Percentiles rank a stretch among this genome's conserved stretches.
These are phyloP conservation scores for Paralinhomoeus sp. DNA, from an alignment of 2,888 invertebrate species.

Conservation along the genomic window DNA sequence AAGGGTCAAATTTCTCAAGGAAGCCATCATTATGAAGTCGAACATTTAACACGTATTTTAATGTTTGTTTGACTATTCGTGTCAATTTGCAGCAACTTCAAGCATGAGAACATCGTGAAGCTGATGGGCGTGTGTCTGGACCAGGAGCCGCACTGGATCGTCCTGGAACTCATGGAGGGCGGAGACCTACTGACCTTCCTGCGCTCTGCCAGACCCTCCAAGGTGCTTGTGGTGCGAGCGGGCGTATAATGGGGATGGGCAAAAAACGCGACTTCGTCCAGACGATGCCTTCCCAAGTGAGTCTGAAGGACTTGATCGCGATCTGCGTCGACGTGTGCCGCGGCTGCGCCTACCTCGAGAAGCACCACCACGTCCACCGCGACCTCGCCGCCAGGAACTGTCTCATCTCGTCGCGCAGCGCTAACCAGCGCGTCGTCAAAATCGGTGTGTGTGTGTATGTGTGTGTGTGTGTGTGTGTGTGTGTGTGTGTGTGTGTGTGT, in stretches of 20 bases:
- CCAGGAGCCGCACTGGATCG: constrained; percentile 69
- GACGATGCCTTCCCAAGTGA: constrained; percentile 31
- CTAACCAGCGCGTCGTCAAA: constrained; percentile 49
- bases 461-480: too few relatives aligned
- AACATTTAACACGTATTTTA: too few relatives aligned
- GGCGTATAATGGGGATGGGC: too few relatives aligned
- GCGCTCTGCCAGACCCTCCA: constrained; percentile 50
- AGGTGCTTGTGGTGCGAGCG: too few relatives aligned
- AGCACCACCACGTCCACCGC: constrained; percentile 79
- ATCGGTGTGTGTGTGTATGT: constrained; percentile 41
- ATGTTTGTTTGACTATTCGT: too few relatives aligned
- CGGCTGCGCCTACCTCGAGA: constrained; percentile 82
- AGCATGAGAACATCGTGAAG: constrained; percentile 76
- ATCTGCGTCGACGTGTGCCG: constrained; percentile 87
- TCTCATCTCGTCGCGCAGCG: constrained; percentile 39
- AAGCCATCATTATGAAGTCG: constrained; percentile 67
- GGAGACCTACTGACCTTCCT: constrained; percentile 79
- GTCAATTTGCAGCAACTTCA: constrained; percentile 62
- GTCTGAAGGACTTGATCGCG: constrained; percentile 56
- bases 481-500: too few relatives aligned
- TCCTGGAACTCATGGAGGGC: constrained; percentile 91
- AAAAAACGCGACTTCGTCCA: not conserved
- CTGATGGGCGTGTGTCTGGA: constrained; percentile 67
- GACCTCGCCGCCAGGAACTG: constrained; percentile 91
- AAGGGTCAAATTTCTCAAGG: constrained; percentile 76